A percentile compares a stretch with the other conserved stretches of the same genome.
These are phyloP conservation scores for Bombus waltoni DNA, from an alignment of 1,140 invertebrate species.

Conservation along the genomic window DNA sequence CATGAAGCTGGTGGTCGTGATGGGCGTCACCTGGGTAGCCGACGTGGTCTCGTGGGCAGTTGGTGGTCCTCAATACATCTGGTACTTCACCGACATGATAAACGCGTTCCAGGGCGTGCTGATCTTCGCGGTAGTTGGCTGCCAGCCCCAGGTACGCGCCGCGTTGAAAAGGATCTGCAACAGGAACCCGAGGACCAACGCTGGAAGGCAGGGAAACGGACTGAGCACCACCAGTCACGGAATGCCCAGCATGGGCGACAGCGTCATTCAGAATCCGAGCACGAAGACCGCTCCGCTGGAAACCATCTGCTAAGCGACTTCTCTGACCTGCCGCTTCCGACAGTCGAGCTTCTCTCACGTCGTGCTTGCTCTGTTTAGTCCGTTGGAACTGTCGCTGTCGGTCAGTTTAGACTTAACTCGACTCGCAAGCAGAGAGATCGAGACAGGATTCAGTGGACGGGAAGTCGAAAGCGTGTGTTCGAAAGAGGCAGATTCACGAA, in stretches of 20 bases:
- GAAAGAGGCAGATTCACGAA: not conserved
- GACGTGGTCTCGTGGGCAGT: constrained; percentile 90
- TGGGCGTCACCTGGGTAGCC: constrained; percentile 93
- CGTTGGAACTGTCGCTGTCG: not conserved
- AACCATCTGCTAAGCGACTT: constrained; percentile 82
- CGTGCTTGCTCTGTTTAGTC: not conserved
- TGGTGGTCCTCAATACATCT: constrained; percentile 89
- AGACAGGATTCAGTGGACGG: not conserved
- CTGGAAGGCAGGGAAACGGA: constrained; percentile 82
- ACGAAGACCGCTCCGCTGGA: constrained; percentile 85
- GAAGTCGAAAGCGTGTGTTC: not conserved
- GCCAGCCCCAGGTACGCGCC: constrained; percentile 91
- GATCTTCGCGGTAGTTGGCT: constrained; percentile 94
- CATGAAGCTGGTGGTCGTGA: constrained; percentile 92
- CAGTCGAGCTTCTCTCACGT: constrained; percentile 14
- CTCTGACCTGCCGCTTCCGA: not conserved
- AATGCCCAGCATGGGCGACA: constrained; percentile 89
- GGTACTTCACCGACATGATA: constrained; percentile 91
- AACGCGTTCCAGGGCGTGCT: constrained; percentile 94
- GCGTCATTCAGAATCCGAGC: constrained; percentile 88
- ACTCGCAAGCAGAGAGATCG: not conserved
- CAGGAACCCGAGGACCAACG: constrained; percentile 83
- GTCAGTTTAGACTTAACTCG: not conserved
- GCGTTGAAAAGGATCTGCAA: constrained; percentile 87
- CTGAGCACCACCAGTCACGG: constrained; percentile 88